These are phyloP conservation scores for Tursiops truncatus DNA, from an alignment of 2,113 vertebrate genomes.

Conservation along the genomic window DNA sequence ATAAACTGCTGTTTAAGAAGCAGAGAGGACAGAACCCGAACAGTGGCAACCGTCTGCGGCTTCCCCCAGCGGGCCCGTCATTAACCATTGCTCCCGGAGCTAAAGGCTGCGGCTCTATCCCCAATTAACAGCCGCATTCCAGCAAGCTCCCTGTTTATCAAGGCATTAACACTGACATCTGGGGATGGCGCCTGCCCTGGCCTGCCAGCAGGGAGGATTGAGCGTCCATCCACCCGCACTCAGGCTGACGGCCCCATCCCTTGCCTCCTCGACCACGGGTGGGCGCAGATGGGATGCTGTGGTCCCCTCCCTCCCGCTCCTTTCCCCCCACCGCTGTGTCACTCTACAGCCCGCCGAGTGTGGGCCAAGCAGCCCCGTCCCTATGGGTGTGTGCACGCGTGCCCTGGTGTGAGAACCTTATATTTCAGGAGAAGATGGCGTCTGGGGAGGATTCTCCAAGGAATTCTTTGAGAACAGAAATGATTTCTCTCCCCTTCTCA, in stretches of 20 bases:
- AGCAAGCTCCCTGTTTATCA: slow-evolving; percentile 69
- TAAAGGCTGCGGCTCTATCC: slow-evolving; percentile 61
- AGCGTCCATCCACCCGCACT: neutral
- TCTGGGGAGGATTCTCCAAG: slow-evolving; percentile 48
- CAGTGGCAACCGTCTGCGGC: slow-evolving; percentile 28
- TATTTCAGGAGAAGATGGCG: slow-evolving; percentile 8
- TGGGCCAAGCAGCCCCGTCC: neutral
- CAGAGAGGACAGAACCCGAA: slow-evolving; percentile 24
- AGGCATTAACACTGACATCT: slow-evolving; percentile 67
- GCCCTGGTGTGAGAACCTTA: neutral
- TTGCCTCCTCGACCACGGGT: neutral
- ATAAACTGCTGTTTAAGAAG: slow-evolving; percentile 67
- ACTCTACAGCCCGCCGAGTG: neutral
- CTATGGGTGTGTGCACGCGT: neutral
- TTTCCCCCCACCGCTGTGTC: neutral
- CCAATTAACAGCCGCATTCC: slow-evolving; percentile 68
- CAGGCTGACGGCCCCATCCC: neutral
- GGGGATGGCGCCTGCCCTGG: neutral
- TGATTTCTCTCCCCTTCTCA: neutral
- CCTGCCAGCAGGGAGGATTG: neutral
- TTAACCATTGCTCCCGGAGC: slow-evolving; percentile 65
- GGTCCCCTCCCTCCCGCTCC: neutral
- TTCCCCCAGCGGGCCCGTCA: slow-evolving; percentile 46
- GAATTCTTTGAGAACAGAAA: slow-evolving; percentile 53
- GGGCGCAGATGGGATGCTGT: neutral